A percentile compares a stretch with the other conserved stretches of the same genome.
Conservation (phyloP, 2,888 invertebrate genomes). For the Zele albiditarsus region DNA sequence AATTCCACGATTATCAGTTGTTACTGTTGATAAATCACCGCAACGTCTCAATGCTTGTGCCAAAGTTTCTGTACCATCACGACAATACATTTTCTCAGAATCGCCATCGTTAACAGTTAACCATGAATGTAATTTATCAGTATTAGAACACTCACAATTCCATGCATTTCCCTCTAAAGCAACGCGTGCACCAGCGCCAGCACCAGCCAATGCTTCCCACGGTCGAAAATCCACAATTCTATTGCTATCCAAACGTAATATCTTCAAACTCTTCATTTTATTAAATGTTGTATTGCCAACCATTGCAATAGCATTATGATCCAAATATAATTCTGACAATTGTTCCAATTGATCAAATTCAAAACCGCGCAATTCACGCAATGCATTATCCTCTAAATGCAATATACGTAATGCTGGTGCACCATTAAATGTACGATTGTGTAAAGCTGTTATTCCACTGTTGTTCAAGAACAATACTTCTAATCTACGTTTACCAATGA, state of each 20-base stretch:
- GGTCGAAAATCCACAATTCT: constrained; percentile 85
- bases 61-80: constrained; percentile 75
- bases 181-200: constrained; percentile 77
- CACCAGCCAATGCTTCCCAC: constrained; percentile 77
- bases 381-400: constrained; percentile 84
- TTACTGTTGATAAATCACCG: constrained; percentile 81
- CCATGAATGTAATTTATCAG: constrained; percentile 82
- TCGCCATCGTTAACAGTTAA: constrained; percentile 80
- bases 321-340: constrained; percentile 84
- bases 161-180: constrained; percentile 86
- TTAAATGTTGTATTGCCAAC: constrained; percentile 86
- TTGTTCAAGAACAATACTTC: constrained; percentile 86
- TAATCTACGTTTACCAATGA: constrained; percentile 88
- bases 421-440: constrained; percentile 89
- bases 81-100: constrained; percentile 81
- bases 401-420: constrained; percentile 82
- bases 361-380: constrained; percentile 82
- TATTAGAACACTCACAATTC: constrained; percentile 87
- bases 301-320: constrained; percentile 82
- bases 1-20: constrained; percentile 77
- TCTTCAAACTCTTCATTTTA: constrained; percentile 81
- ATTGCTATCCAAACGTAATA: constrained; percentile 85
- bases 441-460: constrained; percentile 83
- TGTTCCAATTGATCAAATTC: constrained; percentile 86
- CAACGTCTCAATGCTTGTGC: constrained; percentile 76